Evolutionary conservation across 2,797 vertebrate genomes (phyloP), one percentile per base, ranked within the genome.

Genomic region (Distichodus sexfasciatus): DNA sequence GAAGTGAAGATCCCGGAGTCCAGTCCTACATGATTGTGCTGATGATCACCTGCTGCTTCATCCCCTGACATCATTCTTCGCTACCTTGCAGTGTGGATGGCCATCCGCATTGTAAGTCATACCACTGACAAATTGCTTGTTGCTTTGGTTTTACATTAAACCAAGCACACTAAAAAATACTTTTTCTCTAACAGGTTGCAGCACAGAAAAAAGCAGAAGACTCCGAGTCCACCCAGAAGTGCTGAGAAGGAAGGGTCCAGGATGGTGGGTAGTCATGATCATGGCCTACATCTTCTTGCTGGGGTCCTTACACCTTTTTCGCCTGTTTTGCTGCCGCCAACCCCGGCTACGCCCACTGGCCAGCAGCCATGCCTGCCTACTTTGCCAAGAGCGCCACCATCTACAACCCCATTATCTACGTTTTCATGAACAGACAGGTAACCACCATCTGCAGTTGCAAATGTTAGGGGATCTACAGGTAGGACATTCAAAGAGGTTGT

Each of bases 361-460:
- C 89, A 36, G 94, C 93, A 21, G 85, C 94, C 3, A 43, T 95
- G 71, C 94, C 94, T 12, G 87, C 93, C 46, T 96, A 91, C 83
- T 95, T 95, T 83, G 93, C 94, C 82, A 95, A 96, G 88, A 93
- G 94, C 79, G 93, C 93, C 82, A 95, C 94, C 54, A 94, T 95
- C 84, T 95, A 94, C 86, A 95, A 95, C 81, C 94, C 94, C 19
- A 1, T 96, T 57, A 95, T 95, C 76, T 95, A 95, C 33, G 93
- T 94, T 76, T 94, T 95, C 82, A 94, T 94, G 93, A 95, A 95
- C 84, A 82, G 92, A 77, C 94, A 94, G 91, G 93, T 94, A 77
- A 71, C 83, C n/a, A n/a, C n/a, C n/a, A n/a, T n/a, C n/a, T n/a
- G n/a, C n/a, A n/a, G n/a, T n/a, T n/a, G n/a, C n/a, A n/a, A n/a